Conservation (phyloP, 2,113 vertebrate genomes). For the Hydrolagus affinis region DNA sequence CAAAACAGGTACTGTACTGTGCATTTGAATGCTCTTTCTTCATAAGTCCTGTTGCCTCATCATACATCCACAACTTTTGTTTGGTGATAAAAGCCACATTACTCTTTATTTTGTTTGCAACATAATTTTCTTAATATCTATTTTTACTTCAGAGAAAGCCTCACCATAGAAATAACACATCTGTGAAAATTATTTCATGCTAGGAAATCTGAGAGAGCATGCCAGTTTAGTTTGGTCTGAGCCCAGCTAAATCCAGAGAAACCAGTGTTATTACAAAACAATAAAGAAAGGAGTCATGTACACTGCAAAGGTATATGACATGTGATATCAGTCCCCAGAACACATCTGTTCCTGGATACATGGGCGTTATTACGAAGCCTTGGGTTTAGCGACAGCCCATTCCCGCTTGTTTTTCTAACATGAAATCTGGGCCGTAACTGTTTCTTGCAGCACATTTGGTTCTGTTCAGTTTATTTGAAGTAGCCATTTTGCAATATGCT, state of each 20-base stretch:
- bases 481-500: background rate
- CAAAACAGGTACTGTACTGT: background rate
- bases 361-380: too few species aligned
- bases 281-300: background rate
- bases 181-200: background rate
- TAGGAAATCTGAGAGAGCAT: background rate
- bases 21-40: background rate
- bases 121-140: background rate
- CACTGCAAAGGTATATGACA: background rate
- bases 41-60: background rate
- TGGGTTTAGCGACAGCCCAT: background rate
- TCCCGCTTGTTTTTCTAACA: background rate
- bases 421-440: background rate
- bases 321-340: background rate
- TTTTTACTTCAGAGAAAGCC: background rate
- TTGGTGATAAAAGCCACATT: constrained; percentile 11
- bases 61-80: background rate
- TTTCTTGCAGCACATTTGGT: background rate
- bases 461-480: background rate
- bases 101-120: background rate
- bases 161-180: background rate
- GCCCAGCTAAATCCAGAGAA: background rate
- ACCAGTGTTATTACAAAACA: background rate
- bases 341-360: background rate
- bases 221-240: background rate